Percentiles rank a stretch among this genome's conserved stretches.
Evolutionary conservation across 2,888 invertebrate species (phyloP).

Genomic region (Aphrophora alni): DNA sequence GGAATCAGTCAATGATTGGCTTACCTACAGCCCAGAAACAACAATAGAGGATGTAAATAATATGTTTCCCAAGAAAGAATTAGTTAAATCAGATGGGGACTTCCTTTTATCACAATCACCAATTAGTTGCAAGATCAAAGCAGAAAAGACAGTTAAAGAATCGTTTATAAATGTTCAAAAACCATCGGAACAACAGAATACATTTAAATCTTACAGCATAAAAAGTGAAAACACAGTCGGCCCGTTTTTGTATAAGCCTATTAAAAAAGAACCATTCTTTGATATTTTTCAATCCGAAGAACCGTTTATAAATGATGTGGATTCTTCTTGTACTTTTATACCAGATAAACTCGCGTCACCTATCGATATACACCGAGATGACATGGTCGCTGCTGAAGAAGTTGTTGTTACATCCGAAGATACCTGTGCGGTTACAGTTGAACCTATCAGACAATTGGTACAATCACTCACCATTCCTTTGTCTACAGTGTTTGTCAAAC

Average conservation of each 20-base stretch:
- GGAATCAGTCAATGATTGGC: constrained; percentile 39
- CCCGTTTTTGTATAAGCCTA: background rate
- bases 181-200: background rate
- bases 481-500: background rate
- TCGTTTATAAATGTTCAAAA: background rate
- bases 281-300: constrained; percentile 21
- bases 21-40: constrained; percentile 25
- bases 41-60: constrained; percentile 15
- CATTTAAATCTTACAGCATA: background rate
- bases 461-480: background rate
- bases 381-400: background rate
- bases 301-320: background rate
- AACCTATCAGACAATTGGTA: background rate
- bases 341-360: background rate
- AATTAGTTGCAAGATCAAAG: background rate
- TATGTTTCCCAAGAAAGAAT: background rate
- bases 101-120: constrained; percentile 14
- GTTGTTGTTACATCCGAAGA: background rate
- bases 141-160: background rate
- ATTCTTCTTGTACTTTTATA: background rate
- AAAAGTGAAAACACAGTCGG: background rate
- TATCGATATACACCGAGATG: background rate
- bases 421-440: background rate
- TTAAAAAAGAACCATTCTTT: background rate
- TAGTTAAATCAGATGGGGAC: constrained; percentile 2